These are phyloP conservation scores for Ctenicera cuprea DNA, from an alignment of 2,888 invertebrate genomes.

Conservation along the genomic window DNA sequence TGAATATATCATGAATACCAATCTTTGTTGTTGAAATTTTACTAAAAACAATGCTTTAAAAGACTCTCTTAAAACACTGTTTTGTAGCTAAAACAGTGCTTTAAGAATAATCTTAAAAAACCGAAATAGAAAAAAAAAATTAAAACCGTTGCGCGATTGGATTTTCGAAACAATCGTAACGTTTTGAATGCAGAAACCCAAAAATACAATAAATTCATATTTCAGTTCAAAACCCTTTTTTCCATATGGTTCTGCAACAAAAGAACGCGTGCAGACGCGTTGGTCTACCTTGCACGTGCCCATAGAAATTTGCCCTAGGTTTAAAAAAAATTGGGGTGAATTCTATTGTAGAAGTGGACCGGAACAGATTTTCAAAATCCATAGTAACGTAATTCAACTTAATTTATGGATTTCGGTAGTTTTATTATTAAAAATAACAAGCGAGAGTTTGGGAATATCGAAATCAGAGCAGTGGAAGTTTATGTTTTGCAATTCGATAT, in stretches of 20 bases:
- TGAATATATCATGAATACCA: no score
- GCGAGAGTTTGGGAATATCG: conserved; percentile 36
- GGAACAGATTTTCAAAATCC: not conserved
- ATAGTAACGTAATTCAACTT: not conserved
- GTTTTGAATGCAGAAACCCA: not conserved
- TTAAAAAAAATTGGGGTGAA: not conserved
- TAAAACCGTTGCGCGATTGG: no score
- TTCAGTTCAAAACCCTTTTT: conserved; percentile 9
- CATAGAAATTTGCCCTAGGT: not conserved
- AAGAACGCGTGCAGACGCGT: not conserved
- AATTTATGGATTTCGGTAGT: not conserved
- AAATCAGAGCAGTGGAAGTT: conserved; percentile 41
- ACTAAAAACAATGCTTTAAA: no score
- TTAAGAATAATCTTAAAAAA: no score
- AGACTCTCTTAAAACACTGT: no score
- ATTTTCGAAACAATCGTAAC: not conserved
- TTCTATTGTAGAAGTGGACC: not conserved
- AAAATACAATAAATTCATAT: conserved; percentile 20
- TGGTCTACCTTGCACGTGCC: conserved; percentile 19
- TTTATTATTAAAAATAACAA: conserved; percentile 18
- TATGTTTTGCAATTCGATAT: conserved; percentile 50
- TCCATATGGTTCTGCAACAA: not conserved
- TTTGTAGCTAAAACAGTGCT: no score
- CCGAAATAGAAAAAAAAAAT: no score
- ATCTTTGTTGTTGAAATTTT: no score